Evolutionary conservation across 2,797 vertebrate genomes (phyloP).

Genomic region (Coregonus ussuriensis): DNA sequence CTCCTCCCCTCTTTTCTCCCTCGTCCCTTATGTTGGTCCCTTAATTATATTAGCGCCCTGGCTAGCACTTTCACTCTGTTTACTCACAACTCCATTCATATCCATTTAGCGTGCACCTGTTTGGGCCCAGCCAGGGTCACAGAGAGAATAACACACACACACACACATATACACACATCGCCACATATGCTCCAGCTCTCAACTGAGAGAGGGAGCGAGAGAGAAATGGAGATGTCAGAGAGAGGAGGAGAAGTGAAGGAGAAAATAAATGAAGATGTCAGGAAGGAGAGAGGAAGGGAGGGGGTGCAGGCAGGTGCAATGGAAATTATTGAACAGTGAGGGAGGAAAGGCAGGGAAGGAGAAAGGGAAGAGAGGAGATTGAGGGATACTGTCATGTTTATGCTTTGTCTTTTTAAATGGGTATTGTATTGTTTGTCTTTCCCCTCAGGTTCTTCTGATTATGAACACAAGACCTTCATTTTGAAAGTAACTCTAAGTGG

Average conservation of each 20-base stretch:
- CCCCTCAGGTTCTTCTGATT: conserved; percentile 92
- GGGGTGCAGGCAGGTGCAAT: not conserved
- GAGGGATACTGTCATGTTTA: too few species aligned
- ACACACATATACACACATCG: conserved; percentile 29
- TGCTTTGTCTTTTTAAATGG: conserved; percentile 6
- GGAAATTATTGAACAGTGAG: too few species aligned
- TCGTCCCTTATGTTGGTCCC: conserved; percentile 92
- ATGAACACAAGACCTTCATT: conserved; percentile 93
- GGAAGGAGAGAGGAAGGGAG: not conserved
- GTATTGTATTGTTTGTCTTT: conserved; percentile 39
- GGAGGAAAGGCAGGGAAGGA: too few species aligned
- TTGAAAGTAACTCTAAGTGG: conserved; percentile 86
- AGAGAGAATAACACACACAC: conserved; percentile 22
- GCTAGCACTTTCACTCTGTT: conserved; percentile 91
- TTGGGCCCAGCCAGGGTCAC: conserved; percentile 90
- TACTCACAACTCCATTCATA: conserved; percentile 99
- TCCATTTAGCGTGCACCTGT: conserved; percentile 99
- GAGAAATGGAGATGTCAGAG: conserved; percentile 53
- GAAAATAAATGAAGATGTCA: not conserved
- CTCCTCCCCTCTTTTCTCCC: conserved; percentile 32
- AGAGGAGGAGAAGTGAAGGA: conserved; percentile 22
- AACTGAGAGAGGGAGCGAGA: conserved; percentile 43
- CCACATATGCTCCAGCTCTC: conserved; percentile 61
- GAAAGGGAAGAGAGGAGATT: too few species aligned
- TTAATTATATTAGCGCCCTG: conserved; percentile 97